Percentiles rank a stretch among this genome's conserved stretches.
Evolutionary conservation across 2,888 invertebrate genomes (phyloP).

Genomic region (Netelia melanura): DNA sequence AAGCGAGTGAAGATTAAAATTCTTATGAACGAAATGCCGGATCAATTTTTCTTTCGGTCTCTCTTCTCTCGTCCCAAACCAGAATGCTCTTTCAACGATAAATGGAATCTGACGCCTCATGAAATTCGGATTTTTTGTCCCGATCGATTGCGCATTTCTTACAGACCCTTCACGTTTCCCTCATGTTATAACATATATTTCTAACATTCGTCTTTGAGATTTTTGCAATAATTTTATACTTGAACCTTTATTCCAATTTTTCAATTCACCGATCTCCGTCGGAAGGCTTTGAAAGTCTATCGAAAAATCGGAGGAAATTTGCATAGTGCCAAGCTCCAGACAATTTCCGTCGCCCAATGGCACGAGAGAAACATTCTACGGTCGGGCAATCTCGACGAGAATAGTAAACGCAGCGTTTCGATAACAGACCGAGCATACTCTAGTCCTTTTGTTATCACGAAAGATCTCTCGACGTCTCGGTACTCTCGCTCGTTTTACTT

Average conservation of each 20-base stretch:
- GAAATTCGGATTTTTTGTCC: slow-evolving; percentile 22
- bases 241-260: neutral
- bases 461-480: neutral
- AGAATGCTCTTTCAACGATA: neutral
- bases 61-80: neutral
- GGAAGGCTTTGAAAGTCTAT: neutral
- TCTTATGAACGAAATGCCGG: slow-evolving; percentile 39
- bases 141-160: neutral
- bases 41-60: slow-evolving; percentile 26
- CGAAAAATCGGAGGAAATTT: neutral
- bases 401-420: neutral
- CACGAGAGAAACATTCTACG: neutral
- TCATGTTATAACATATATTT: neutral
- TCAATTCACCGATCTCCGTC: neutral
- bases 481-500: neutral
- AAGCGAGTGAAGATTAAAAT: slow-evolving; percentile 25
- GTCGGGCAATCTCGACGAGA: neutral
- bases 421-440: slow-evolving; percentile 1
- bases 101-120: slow-evolving; percentile 37
- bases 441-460: neutral
- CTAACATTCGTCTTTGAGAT: neutral
- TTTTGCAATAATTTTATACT: neutral
- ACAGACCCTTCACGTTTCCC: neutral
- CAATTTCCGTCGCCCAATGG: neutral
- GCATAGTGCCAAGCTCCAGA: neutral